Evolutionary conservation across 2,888 invertebrate genomes (phyloP), one percentile per base, ranked within the genome.

Genomic region (Athalia rosae): DNA sequence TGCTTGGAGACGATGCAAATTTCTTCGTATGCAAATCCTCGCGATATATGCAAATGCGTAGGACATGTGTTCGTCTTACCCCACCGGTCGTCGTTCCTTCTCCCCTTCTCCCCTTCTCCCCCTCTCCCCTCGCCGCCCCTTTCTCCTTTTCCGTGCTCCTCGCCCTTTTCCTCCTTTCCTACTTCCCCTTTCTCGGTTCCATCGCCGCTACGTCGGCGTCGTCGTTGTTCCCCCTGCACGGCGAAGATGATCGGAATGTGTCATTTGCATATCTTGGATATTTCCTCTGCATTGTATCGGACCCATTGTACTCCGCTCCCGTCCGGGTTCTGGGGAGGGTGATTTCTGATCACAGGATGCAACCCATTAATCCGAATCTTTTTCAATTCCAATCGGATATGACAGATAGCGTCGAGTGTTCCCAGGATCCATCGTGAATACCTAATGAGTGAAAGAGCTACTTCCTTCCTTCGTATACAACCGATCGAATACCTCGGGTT

Each of bases 181-280:
- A 63, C 71, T 79, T 74, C 78, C 77, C 76, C 59, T 78, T 66
- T 77, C 74, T 79, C 63, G 69, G 66, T 61, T 15, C 58, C 63
- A 62, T 79, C 76, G 43, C 58, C 61, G 73, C 62, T 64, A 69
- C 71, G 43, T 45, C 66, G 13, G 79, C 78, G 77, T 79, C 78
- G 81, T 82, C 83, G 83, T 83, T 80, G 47, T 74, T 61, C 74
- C 74, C 74, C 74, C n/a, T n/a, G n/a, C 62, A 74, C 74, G 74
- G 61, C 86, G 86, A 89, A 89, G 89, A 89, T 89, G 88, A 89
- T 89, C 89, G 88, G 87, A 86, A 87, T 85, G 85, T 83, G 84
- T 77, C 79, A 87, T 89, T 89, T 89, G 89, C 89, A 89, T 89
- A 89, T 89, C 89, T 89, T 88, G 88, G 89, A 89, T 89, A 87